These are phyloP conservation scores for Tyria jacobaeae DNA, from an alignment of 2,888 invertebrate genomes.

Conservation along the genomic window DNA sequence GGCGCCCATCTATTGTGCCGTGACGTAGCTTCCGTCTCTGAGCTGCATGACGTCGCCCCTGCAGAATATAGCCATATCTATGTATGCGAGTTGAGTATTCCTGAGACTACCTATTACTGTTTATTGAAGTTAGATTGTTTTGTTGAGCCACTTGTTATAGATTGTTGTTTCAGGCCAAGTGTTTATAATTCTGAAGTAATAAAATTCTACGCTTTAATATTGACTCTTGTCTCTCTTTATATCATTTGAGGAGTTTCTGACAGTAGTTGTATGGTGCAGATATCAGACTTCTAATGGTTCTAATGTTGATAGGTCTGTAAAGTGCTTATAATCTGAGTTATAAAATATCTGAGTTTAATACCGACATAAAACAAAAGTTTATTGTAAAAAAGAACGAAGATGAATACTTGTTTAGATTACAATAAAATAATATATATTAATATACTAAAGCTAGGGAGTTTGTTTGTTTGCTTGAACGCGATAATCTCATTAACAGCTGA, in stretches of 20 bases:
- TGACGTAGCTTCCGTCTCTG: constrained; percentile 70
- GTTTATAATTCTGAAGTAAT: neutral
- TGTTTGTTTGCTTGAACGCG: too few relatives aligned
- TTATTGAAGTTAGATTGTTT: neutral
- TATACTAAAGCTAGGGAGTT: too few relatives aligned
- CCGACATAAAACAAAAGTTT: too few relatives aligned
- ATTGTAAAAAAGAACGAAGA: too few relatives aligned
- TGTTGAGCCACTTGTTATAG: too few relatives aligned
- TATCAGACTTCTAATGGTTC: neutral
- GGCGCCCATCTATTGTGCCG: constrained; percentile 72
- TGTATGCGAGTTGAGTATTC: neutral
- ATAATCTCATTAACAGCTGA: too few relatives aligned
- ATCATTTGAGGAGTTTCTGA: neutral
- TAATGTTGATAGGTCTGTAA: too few relatives aligned
- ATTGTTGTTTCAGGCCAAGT: too few relatives aligned
- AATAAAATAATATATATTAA: too few relatives aligned
- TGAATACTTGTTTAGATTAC: too few relatives aligned
- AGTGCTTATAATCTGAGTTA: too few relatives aligned
- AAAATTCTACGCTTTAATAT: neutral
- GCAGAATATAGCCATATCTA: neutral
- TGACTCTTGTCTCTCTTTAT: neutral
- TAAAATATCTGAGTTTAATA: too few relatives aligned
- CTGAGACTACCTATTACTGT: neutral
- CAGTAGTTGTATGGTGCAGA: neutral
- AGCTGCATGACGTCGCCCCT: constrained; percentile 42